Percentiles rank a stretch among this genome's conserved stretches.
These are phyloP conservation scores for Prunella strophiata DNA, from an alignment of 2,797 vertebrate species.

Conservation along the genomic window DNA sequence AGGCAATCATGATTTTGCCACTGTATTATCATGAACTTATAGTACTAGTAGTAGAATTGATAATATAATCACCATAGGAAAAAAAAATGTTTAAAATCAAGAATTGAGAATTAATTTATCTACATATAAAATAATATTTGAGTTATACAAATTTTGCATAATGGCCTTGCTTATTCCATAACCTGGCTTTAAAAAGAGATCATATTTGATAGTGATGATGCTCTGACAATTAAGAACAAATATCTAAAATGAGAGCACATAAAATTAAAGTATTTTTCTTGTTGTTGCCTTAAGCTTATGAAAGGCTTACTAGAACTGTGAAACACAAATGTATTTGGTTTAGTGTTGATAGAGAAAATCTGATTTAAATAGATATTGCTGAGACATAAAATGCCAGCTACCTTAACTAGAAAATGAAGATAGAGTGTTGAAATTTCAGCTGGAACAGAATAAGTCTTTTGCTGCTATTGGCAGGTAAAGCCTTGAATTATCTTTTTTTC, in stretches of 20 bases:
- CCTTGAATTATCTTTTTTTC: background rate
- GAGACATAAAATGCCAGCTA: background rate
- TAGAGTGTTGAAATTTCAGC: background rate
- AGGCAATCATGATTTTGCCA: background rate
- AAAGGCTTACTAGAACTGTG: background rate
- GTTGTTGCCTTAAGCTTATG: background rate
- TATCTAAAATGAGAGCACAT: background rate
- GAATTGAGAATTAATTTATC: background rate
- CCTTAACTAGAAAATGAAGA: background rate
- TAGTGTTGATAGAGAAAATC: background rate
- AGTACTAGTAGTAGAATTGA: background rate
- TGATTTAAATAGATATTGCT: background rate
- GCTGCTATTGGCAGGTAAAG: background rate
- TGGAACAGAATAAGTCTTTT: background rate
- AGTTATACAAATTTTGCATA: background rate
- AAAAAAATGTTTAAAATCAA: background rate
- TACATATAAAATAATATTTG: background rate
- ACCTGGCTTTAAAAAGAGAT: background rate
- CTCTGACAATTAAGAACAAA: background rate
- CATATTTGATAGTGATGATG: background rate
- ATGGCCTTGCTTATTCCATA: background rate
- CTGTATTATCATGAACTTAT: background rate
- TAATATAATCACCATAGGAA: background rate
- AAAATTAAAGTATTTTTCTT: background rate
- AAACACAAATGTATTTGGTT: background rate